Conservation (phyloP, 1,140 invertebrate genomes). For the Mamestra configurata region DNA sequence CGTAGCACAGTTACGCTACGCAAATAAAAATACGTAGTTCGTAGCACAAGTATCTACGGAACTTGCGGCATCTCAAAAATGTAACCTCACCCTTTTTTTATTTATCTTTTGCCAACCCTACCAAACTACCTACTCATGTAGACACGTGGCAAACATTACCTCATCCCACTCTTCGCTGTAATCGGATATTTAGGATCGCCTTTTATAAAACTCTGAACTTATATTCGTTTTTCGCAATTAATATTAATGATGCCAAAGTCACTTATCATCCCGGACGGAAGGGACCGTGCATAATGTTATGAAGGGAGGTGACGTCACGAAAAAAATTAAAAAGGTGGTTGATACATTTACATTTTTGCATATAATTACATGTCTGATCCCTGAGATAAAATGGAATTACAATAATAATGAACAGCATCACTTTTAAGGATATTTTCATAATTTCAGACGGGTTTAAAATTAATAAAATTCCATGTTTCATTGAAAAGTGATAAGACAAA, state of each 20-base stretch:
- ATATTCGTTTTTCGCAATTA: slow-evolving; percentile 18
- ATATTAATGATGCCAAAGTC: slow-evolving; percentile 23
- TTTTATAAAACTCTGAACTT: background rate
- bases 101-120: slow-evolving; percentile 3
- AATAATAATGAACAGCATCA: too few relatives aligned
- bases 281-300: background rate
- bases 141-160: background rate
- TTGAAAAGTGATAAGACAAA: too few relatives aligned
- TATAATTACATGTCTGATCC: background rate
- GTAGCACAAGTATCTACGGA: background rate
- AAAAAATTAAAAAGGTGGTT: background rate
- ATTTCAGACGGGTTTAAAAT: too few relatives aligned
- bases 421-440: too few relatives aligned
- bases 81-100: background rate
- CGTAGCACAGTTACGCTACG: background rate
- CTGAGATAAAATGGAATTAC: too few relatives aligned
- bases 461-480: too few relatives aligned
- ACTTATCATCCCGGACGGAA: slow-evolving; percentile 7
- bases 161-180: background rate
- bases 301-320: background rate
- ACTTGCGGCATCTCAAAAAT: background rate
- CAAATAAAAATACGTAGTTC: background rate
- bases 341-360: background rate
- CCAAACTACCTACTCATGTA: background rate
- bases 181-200: background rate